Percentiles rank a stretch among this genome's conserved stretches.
These are phyloP conservation scores for Diloba caeruleocephala DNA, from an alignment of 2,888 invertebrate genomes.

Conservation along the genomic window DNA sequence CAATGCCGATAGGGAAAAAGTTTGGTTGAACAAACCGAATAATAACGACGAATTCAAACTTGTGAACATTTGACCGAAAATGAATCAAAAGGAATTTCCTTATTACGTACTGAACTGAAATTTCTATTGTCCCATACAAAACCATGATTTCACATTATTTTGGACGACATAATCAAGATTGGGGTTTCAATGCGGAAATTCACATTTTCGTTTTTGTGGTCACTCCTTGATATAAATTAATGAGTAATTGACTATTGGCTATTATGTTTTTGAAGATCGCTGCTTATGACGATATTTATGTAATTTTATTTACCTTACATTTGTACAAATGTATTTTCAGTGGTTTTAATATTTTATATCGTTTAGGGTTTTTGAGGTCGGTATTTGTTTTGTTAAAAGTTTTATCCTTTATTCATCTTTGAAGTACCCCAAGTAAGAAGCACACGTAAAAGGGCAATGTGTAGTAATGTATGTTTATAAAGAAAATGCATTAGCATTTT, in stretches of 20 bases:
- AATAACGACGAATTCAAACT: not conserved
- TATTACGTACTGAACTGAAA: constrained; percentile 4
- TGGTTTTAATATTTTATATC: too few relatives aligned
- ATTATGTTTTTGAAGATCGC: constrained; percentile 9
- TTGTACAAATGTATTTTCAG: too few relatives aligned
- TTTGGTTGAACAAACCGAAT: not conserved
- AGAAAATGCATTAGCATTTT: too few relatives aligned
- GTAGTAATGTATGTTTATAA: too few relatives aligned
- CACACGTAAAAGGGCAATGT: too few relatives aligned
- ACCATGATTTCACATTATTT: constrained; percentile 29
- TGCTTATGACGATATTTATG: too few relatives aligned
- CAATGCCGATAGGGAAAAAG: not conserved
- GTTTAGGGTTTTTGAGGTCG: too few relatives aligned
- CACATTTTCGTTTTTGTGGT: constrained; percentile 32
- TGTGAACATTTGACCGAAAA: not conserved
- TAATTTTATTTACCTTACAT: too few relatives aligned
- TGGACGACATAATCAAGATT: constrained; percentile 27
- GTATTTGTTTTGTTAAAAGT: too few relatives aligned
- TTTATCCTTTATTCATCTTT: too few relatives aligned
- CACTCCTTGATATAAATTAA: constrained; percentile 14
- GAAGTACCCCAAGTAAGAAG: too few relatives aligned
- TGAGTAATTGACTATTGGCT: constrained; percentile 4
- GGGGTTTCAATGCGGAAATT: constrained; percentile 25
- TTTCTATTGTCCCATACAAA: constrained; percentile 25
- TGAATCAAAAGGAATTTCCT: constrained; percentile 15